Evolutionary conservation across 2,888 invertebrate genomes (phyloP).

Genomic region (Perdita meconis): DNA sequence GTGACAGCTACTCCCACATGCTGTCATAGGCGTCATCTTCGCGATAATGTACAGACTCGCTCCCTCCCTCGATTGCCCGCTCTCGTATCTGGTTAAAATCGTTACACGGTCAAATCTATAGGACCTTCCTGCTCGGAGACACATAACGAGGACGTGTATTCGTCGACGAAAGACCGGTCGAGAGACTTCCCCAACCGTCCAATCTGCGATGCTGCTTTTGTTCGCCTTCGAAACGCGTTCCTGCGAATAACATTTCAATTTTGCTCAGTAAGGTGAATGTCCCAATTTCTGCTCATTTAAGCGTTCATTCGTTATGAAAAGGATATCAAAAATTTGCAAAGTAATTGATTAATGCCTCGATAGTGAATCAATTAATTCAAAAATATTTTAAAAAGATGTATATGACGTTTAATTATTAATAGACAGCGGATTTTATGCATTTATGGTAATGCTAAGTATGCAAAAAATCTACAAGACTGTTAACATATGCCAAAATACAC

Average conservation of each 20-base stretch:
- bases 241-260: conserved; percentile 33
- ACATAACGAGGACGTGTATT: conserved; percentile 46
- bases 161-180: conserved; percentile 17
- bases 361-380: too few relatives aligned
- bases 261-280: conserved; percentile 16
- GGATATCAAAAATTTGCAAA: too few relatives aligned
- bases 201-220: conserved; percentile 13
- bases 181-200: conserved; percentile 7
- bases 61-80: conserved; percentile 62
- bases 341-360: too few relatives aligned
- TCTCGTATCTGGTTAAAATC: conserved; percentile 76
- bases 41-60: conserved; percentile 75
- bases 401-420: conserved; percentile 12
- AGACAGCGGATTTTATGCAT: too few relatives aligned
- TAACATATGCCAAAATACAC: too few relatives aligned
- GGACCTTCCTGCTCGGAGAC: conserved; percentile 61
- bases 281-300: too few relatives aligned
- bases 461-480: too few relatives aligned
- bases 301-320: too few relatives aligned
- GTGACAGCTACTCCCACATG: conserved; percentile 83
- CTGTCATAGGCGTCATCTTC: conserved; percentile 80
- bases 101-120: conserved; percentile 73
- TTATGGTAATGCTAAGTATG: too few relatives aligned
- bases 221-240: conserved; percentile 22
- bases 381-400: conserved; percentile 20